Evolutionary conservation across 2,888 invertebrate species (phyloP).

Genomic region (Nemoura dubitans): DNA sequence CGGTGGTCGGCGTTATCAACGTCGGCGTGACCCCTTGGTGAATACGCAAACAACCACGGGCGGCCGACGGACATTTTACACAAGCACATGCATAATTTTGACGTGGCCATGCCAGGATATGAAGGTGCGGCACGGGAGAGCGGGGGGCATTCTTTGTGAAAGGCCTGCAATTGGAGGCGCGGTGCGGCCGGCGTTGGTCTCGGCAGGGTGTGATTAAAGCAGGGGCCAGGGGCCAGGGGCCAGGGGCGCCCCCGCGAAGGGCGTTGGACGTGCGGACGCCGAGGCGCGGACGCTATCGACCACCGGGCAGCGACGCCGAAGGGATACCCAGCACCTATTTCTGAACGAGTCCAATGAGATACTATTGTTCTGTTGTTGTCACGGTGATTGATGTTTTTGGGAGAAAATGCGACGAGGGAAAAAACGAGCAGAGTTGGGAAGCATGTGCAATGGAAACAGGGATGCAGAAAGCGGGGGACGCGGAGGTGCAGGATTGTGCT

Average conservation of each 20-base stretch:
- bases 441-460: slow-evolving; percentile 14
- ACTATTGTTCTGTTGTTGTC: slow-evolving; percentile 39
- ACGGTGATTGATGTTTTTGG: slow-evolving; percentile 31
- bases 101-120: neutral
- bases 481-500: neutral
- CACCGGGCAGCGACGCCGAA: neutral
- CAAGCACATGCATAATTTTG: neutral
- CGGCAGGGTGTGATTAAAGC: slow-evolving; percentile 47
- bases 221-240: slow-evolving; percentile 34
- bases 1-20: neutral
- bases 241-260: neutral
- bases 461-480: neutral
- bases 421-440: neutral
- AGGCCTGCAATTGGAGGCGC: slow-evolving; percentile 47
- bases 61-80: neutral
- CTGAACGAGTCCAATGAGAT: neutral
- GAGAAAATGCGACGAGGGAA: slow-evolving; percentile 14
- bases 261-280: neutral
- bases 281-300: slow-evolving; percentile 3
- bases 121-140: neutral
- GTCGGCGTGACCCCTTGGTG: neutral
- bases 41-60: neutral
- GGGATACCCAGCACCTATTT: neutral
- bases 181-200: slow-evolving; percentile 13
- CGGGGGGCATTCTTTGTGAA: neutral